Evolutionary conservation across 53 echinoderm and acorn worm genomes (phyloP), one percentile per base, ranked within the genome.

Genomic region (Glandiceps talaboti): DNA sequence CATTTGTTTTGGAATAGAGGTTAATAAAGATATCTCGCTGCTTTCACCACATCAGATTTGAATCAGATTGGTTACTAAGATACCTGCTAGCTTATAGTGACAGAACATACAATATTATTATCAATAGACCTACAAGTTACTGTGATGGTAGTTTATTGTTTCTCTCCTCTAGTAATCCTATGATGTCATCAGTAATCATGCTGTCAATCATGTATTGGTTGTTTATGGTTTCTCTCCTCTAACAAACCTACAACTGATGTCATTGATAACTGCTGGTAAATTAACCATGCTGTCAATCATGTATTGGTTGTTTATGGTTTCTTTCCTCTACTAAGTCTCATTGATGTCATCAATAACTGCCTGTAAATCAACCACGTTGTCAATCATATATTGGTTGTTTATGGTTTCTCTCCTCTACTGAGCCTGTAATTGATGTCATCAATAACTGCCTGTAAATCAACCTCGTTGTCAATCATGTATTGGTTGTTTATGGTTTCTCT

Each of bases 341-440:
- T 95, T 92, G 74, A 95, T 92, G 78, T 95, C 95, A 33, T 92
- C 86, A 32, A 95, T 85, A 32, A 95, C 92, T 6, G 80, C 32
- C 0, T 85, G 86, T 28, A 95, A 74, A 76, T 92, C 95, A n/a
- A 81, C 81, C 27, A 95, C 90, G 73, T 88, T 90, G 74, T 95
- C 95, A 26, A 95, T 84, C 73, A 95, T 92, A 77, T 95, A 95
- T 73, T 95, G 95, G n/a, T n/a, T n/a, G n/a, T 45, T 45, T 80
- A 95, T 25, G 95, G 95, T 78, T 87, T 88, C 77, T 92, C 95
- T 10, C 95, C 95, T 0, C 33, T 29, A 1, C 88, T 84, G 81
- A 95, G 78, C 31, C 90, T 93, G 1, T 90, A 83, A 81, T 95
- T 92, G 74, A 95, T 92, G 78, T 95, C 95, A 33, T 92, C 86